Base-by-base conservation (phyloP, 2,113 vertebrate species). In the Bombycilla garrulus region DNA sequence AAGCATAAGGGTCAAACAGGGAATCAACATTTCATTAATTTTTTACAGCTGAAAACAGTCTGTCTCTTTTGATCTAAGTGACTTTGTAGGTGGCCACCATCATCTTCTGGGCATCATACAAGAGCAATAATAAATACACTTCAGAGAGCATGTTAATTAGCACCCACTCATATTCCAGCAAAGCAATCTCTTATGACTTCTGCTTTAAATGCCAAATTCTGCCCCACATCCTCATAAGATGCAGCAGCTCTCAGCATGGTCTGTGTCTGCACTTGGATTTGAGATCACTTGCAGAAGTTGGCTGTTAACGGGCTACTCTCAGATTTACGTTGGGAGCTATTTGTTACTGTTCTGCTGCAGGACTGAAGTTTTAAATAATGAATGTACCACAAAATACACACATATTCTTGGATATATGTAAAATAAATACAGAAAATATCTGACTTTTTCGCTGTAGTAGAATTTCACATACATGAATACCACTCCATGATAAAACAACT, bases 381-480 rank as follows among this genome's bases (percentile, higher is more conserved):
- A 80, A 70, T 16, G 15, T 54, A 35, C 57, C 82, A 53, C 25
- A 61, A 81, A 64, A 38, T 2, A 15, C 26, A 71, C 23, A 54
- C 12, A 6, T 33, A 91, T 67, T 53, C 60, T 95, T 45, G 36
- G 23, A 60, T 60, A 76, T 64, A 48, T 67, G 51, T 51, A 85
- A 92, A 95, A 82, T 77, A 96, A 93, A 88, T 90, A 72, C 23
- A 88, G 85, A 82, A 86, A 92, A 84, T 76, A 61, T 33, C 67
- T 87, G 64, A 78, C 58, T 56, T 90, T 88, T 93, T 93, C 67
- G 33, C 2, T 2, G 23, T 84, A 85, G 71, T 72, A 82, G 47
- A 61, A n/a, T n/a, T n/a, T n/a, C n/a, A 78, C 2, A 5, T 61
- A 76, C 50, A 64, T 45, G 62, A 81, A 76, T 89, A 57, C 25